Evolutionary conservation across 2,113 vertebrate genomes (phyloP).

Genomic region (Cephalophus harveyi): DNA sequence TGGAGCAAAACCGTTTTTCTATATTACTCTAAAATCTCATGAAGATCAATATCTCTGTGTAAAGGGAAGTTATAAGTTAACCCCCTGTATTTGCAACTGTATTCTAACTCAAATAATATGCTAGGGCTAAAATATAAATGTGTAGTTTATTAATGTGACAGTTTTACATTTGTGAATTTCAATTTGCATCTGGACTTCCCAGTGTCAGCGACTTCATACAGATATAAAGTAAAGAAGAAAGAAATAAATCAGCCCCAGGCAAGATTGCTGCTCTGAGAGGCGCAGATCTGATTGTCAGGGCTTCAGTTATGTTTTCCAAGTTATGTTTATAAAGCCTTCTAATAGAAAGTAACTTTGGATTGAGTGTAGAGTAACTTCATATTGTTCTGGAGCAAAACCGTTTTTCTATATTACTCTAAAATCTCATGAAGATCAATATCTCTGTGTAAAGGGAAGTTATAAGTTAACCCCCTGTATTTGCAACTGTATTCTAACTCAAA

Average conservation of each 20-base stretch:
- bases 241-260: background rate
- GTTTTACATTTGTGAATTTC: background rate
- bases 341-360: background rate
- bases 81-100: background rate
- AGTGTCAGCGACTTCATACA: background rate
- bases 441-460: background rate
- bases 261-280: background rate
- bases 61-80: background rate
- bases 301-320: background rate
- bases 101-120: background rate
- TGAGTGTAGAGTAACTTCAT: background rate
- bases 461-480: background rate
- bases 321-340: background rate
- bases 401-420: background rate
- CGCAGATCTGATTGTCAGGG: no score
- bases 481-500: background rate
- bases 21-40: background rate
- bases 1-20: background rate
- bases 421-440: background rate
- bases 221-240: no score
- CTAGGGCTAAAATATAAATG: background rate
- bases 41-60: background rate
- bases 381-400: background rate
- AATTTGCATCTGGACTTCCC: background rate
- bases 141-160: background rate